Base-by-base conservation (phyloP, 2,113 vertebrate species). In the Neodontobutis hainanensis region DNA sequence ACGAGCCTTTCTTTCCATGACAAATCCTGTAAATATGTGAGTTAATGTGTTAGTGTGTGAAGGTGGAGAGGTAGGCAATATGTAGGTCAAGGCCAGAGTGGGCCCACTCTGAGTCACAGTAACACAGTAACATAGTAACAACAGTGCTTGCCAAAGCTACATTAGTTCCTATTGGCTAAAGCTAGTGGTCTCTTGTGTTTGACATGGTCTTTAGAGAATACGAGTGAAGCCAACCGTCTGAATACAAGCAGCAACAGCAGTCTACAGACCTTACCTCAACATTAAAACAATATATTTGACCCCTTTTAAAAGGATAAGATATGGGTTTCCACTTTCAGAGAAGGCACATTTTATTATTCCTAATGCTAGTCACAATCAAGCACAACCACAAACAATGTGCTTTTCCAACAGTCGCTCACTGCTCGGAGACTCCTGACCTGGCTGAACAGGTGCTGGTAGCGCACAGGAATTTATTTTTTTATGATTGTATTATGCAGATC, bases 71-170 rank as follows among this genome's bases (percentile, higher is more conserved):
- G 70, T 82, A 74, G 70, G 63, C 34, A 4, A 79, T 84, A 87
- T 88, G 82, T 87, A 86, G 84, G 85, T 85, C 86, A 84, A 70
- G 74, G 80, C 80, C 78, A 57, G 34, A 80, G 40, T 40, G 19
- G 42, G 62, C 45, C 68, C 62, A 15, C 42, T 53, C 61, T 43
- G 61, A 76, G 61, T 61, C 61, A 19, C 27, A 71, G 36, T 73
- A 35, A 60, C 5, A 12, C 59, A 36, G 48, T 40, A 49, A 49
- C 5, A 1, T n/a, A 16, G 11, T 11, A 66, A 53, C 15, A 70
- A n/a, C n/a, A 11, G 50, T 70, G 16, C 52, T 68, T 45, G 49
- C 12, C 0, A n/a, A 40, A 6, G 47, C 42, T 63, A 53, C 42
- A 42, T n/a, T 53, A 19, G 10, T 68, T 70, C 48, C 69, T 14